Evolutionary conservation across 2,113 vertebrate genomes (phyloP).

Genomic region (Grammatotria lemairii): DNA sequence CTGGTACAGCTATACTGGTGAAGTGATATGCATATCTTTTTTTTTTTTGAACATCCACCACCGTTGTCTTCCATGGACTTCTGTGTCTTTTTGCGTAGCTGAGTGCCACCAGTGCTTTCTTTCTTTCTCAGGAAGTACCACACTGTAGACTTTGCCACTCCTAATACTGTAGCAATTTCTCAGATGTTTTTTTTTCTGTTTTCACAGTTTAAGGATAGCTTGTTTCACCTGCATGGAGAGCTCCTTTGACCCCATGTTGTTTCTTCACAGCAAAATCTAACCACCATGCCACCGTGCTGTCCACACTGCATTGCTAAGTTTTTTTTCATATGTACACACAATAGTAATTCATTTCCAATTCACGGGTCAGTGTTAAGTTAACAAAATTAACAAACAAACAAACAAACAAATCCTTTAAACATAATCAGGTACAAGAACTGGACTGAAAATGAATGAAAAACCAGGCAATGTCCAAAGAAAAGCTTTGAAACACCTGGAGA

Average conservation of each 20-base stretch:
- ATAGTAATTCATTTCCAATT: neutral
- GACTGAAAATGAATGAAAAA: neutral
- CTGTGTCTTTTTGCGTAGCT: fast-evolving
- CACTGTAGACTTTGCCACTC: neutral
- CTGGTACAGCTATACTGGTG: neutral
- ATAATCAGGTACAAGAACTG: neutral
- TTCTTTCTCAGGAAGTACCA: neutral
- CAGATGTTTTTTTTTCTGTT: neutral
- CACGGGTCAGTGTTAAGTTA: neutral
- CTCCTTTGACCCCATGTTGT: neutral
- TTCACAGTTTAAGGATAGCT: neutral
- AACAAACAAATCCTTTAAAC: neutral
- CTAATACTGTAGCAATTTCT: neutral
- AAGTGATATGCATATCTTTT: neutral
- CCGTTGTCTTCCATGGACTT: neutral
- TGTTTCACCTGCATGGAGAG: neutral
- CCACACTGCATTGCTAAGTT: neutral
- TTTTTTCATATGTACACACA: neutral
- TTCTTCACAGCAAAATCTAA: neutral
- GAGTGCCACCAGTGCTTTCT: neutral
- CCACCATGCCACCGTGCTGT: fast-evolving
- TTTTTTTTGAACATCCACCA: neutral
- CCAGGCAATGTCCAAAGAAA: neutral
- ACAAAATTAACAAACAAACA: neutral
- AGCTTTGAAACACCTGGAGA: neutral